phyloP scores from a whole-genome alignment of 1,140 invertebrate species.

The Lepidurus couesii region DNA sequence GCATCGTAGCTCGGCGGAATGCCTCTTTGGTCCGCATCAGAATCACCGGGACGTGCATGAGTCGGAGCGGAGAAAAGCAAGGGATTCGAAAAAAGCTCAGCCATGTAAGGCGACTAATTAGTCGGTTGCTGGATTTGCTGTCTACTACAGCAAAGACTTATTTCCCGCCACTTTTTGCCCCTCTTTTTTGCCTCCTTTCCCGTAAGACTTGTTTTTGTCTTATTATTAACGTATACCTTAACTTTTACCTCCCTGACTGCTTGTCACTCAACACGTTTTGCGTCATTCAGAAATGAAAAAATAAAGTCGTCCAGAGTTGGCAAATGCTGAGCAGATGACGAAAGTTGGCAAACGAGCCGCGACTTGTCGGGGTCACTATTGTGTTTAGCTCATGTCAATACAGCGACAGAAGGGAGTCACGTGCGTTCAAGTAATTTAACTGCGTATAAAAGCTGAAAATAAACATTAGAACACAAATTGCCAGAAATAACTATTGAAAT shows the following conservation, averaged over 20 bases:
- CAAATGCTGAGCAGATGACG: background rate
- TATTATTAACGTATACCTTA: background rate
- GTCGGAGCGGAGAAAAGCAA: constrained; percentile 8
- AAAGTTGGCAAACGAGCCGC: background rate
- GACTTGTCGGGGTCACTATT: background rate
- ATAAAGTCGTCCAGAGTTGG: background rate
- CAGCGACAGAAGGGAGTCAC: background rate
- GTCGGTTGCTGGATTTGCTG: constrained; percentile 5
- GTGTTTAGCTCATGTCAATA: background rate
- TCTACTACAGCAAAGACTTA: background rate
- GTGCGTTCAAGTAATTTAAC: too few species aligned
- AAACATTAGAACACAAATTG: too few species aligned
- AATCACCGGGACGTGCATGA: background rate
- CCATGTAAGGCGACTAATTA: constrained; percentile 18
- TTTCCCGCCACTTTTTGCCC: background rate
- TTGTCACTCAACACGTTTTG: constrained; percentile 6
- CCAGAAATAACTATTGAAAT: too few species aligned
- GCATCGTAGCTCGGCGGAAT: background rate
- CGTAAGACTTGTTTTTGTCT: background rate
- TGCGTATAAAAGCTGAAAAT: too few species aligned
- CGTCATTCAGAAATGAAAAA: background rate
- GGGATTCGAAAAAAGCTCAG: background rate
- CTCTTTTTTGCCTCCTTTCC: background rate
- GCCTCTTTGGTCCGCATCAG: background rate
- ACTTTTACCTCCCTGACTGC: background rate